Evolutionary conservation across 2,113 vertebrate genomes (phyloP), one percentile per base, ranked within the genome.

Genomic region (Marmota flaviventris): DNA sequence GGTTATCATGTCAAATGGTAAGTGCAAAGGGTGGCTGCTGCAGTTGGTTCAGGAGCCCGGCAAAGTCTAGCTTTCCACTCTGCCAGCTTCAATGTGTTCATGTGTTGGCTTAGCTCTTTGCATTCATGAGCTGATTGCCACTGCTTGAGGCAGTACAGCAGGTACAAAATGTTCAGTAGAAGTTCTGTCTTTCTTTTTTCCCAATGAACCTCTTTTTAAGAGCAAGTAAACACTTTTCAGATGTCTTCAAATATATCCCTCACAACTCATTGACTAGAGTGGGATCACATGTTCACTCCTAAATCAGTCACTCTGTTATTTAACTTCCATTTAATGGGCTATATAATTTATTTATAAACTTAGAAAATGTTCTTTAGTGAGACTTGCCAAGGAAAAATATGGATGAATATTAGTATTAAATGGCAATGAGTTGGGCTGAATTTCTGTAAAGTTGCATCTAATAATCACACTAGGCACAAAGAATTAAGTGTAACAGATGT

Each of bases 351-450:
- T 90, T 78, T 93, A 93, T 83, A 58, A 76, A 79, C 76, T 83
- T 81, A 93, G 89, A 88, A 95, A 91, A 88, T 83, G 51, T 10
- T 42, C 29, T 83, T 58, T 29, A 94, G n/a, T 90, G 76, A 91
- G 53, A 84, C 61, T 58, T 87, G 65, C 24, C 32, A 78, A 61
- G 73, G 29, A 27, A 63, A 78, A 73, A 69, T 48, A 20, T 72
- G 92, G 69, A 56, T 32, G 56, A 37, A 10, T 69, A 20, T 96
- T 81, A 13, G 58, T 81, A 37, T 51, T 85, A 94, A 90, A 70
- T 82, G 61, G 88, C 39, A 67, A 8, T 27, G 83, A 72, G 45
- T 61, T 25, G 45, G 51, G 39, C 84, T 89, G 34, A 76, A 61
- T 82, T 76, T 91, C 77, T 93, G 4, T 95, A 91, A 63, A 91